These are phyloP conservation scores for Calonectris borealis DNA, from an alignment of 2,113 vertebrate species.

Conservation along the genomic window DNA sequence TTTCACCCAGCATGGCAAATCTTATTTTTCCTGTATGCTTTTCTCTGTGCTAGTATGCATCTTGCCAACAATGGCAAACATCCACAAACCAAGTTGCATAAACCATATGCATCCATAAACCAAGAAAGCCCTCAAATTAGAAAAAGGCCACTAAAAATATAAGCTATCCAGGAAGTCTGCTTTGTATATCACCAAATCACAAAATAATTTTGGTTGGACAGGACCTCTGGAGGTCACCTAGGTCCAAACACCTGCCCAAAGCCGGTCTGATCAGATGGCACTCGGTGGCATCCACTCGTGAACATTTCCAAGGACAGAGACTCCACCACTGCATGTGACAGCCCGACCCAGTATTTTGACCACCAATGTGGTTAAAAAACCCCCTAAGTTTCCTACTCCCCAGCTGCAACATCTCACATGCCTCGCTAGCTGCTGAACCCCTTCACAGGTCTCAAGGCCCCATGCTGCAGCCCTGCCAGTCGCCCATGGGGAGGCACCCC, in stretches of 20 bases:
- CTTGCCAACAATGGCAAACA: background rate
- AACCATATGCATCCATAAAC: background rate
- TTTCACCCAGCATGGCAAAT: background rate
- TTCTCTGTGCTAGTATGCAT: background rate
- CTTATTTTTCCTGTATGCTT: background rate
- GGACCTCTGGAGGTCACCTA: background rate
- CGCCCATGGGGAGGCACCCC: background rate
- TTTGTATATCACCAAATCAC: background rate
- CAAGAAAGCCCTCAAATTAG: background rate
- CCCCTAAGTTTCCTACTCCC: background rate
- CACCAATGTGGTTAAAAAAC: background rate
- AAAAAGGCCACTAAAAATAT: background rate
- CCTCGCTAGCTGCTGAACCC: background rate
- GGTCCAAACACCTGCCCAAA: background rate
- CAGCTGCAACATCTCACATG: background rate
- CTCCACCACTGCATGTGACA: background rate
- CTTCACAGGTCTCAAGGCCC: background rate
- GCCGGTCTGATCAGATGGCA: background rate
- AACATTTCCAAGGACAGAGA: background rate
- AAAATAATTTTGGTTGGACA: background rate
- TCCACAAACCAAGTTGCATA: background rate
- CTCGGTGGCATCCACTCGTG: fast-evolving
- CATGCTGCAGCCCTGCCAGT: background rate
- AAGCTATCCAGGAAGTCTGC: background rate
- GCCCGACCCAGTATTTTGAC: background rate